Percentiles rank a stretch among this genome's conserved stretches.
Evolutionary conservation across 2,888 invertebrate genomes (phyloP).

Genomic region (Apantesis nais): DNA sequence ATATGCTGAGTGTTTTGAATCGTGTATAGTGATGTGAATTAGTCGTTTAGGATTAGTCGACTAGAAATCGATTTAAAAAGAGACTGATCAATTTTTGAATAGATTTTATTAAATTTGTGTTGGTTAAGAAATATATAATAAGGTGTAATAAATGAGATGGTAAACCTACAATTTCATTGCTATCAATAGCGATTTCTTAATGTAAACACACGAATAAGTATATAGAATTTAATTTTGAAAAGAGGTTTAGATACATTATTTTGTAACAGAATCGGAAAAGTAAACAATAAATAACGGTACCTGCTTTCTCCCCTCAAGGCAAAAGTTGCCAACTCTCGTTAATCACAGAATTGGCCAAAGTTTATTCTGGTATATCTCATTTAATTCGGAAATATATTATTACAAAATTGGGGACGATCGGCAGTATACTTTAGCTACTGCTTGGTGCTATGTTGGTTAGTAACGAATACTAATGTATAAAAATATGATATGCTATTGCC

Average conservation of each 20-base stretch:
- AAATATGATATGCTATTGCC: neutral
- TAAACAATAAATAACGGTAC: constrained; percentile 35
- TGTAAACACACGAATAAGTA: neutral
- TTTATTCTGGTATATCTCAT: constrained; percentile 56
- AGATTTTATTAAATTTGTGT: neutral
- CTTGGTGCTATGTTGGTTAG: constrained; percentile 20
- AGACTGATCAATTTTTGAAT: constrained; percentile 17
- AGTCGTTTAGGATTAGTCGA: constrained; percentile 32
- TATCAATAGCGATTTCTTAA: constrained; percentile 34
- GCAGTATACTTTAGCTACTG: constrained; percentile 32
- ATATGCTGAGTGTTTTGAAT: constrained; percentile 29
- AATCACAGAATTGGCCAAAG: constrained; percentile 64
- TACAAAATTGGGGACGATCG: constrained; percentile 34
- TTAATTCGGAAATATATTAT: constrained; percentile 43
- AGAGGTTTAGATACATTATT: neutral
- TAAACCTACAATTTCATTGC: neutral
- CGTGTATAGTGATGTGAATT: constrained; percentile 35
- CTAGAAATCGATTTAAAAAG: constrained; percentile 25
- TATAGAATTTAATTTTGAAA: too few relatives aligned
- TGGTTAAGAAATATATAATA: constrained; percentile 11
- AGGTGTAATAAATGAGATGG: neutral
- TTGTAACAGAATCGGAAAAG: constrained; percentile 10
- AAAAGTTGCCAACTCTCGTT: constrained; percentile 64
- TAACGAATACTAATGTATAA: neutral
- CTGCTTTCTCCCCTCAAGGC: constrained; percentile 42